Conservation (phyloP, 1,140 invertebrate genomes). For the Scaptodrosophila lebanonensis region DNA sequence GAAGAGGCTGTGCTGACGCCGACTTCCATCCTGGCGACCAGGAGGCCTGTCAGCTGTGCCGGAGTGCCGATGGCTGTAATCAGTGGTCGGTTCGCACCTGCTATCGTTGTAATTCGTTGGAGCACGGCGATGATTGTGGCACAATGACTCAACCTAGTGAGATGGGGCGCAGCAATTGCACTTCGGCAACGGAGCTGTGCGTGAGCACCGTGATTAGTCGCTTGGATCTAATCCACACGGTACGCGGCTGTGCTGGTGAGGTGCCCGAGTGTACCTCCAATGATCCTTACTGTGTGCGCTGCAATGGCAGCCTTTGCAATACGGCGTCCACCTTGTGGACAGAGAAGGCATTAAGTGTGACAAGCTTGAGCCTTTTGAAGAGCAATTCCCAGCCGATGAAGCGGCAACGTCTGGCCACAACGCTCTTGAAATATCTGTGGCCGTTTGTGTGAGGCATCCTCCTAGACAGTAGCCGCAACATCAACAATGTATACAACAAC, state of each 20-base stretch:
- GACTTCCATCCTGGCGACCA: conserved; percentile 7
- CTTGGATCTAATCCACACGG: conserved; percentile 47
- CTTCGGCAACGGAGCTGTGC: conserved; percentile 42
- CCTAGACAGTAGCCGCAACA: too few species aligned
- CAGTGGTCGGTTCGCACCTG: conserved; percentile 53
- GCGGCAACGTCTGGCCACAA: conserved; percentile 1
- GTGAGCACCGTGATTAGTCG: conserved; percentile 60
- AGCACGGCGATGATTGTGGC: conserved; percentile 45
- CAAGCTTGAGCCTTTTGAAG: neutral
- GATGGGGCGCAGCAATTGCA: conserved; percentile 48
- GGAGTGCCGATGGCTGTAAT: conserved; percentile 52
- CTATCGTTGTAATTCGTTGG: conserved; percentile 57
- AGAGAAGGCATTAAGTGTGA: neutral
- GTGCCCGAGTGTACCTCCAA: conserved; percentile 58
- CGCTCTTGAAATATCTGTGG: conserved; percentile 6
- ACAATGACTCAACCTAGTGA: conserved; percentile 20
- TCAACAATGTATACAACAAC: too few species aligned
- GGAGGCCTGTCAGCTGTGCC: conserved; percentile 57
- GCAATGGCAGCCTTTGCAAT: conserved; percentile 67
- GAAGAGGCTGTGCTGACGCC: conserved; percentile 56
- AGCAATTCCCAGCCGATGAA: conserved; percentile 8
- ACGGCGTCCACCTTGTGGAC: conserved; percentile 43
- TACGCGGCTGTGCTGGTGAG: conserved; percentile 54
- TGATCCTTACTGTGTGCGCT: conserved; percentile 65
- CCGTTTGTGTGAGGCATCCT: too few species aligned